These are phyloP conservation scores for Dryocosmus kuriphilus DNA, from an alignment of 2,888 invertebrate species.

Conservation along the genomic window DNA sequence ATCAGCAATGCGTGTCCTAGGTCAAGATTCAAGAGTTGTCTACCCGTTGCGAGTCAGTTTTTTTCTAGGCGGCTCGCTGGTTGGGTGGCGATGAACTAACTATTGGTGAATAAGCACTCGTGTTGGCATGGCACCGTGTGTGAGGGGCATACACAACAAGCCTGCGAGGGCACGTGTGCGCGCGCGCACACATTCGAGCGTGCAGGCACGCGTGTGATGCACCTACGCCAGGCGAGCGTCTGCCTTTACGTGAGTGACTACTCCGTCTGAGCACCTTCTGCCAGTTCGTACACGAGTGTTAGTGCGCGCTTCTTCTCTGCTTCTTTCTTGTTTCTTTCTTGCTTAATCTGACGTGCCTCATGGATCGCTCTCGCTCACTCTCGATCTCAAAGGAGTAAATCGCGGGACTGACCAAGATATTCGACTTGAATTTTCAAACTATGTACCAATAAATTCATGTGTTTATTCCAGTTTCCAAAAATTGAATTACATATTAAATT, in stretches of 20 bases:
- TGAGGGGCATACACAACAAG: conserved; percentile 4
- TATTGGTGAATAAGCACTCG: conserved; percentile 31
- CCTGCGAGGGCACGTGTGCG: background rate
- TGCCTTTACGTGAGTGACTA: conserved; percentile 54
- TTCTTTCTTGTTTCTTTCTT: conserved; percentile 28
- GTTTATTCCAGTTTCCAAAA: too few species aligned
- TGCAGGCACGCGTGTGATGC: conserved; percentile 12
- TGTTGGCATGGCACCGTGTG: background rate
- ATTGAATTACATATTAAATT: too few species aligned
- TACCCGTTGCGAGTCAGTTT: conserved; percentile 57
- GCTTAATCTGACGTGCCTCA: conserved; percentile 35
- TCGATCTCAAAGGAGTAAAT: conserved; percentile 65
- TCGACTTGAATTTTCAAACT: conserved; percentile 9
- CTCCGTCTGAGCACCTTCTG: conserved; percentile 45
- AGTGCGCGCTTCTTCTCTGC: conserved; percentile 34
- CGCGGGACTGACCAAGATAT: background rate
- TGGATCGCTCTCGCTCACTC: conserved; percentile 59
- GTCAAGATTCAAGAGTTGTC: conserved; percentile 74
- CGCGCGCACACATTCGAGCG: conserved; percentile 4
- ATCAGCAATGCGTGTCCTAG: conserved; percentile 73
- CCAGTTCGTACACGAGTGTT: conserved; percentile 42
- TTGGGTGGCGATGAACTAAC: background rate
- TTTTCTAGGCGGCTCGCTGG: conserved; percentile 63
- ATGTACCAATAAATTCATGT: background rate
- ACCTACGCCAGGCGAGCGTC: background rate